phyloP scores from a whole-genome alignment of 2,797 vertebrate species.

The Cuculus canorus region DNA sequence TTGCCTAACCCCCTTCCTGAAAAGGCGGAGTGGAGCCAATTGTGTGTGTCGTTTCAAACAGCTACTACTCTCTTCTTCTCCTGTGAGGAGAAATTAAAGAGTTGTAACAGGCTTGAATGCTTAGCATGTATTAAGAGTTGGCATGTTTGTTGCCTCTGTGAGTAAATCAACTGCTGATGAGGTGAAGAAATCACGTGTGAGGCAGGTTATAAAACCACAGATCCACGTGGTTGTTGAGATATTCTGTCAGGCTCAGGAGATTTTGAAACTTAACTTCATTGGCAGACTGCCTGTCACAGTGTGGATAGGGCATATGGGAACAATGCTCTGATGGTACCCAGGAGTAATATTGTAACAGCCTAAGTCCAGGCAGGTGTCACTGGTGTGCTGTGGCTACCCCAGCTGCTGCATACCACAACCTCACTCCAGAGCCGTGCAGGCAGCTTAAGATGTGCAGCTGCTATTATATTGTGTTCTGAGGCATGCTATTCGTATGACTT shows the following conservation, averaged over 20 bases:
- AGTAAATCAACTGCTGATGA: slow-evolving; percentile 53
- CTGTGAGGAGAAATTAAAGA: not conserved
- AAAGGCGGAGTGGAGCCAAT: not conserved
- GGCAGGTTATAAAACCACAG: slow-evolving; percentile 61
- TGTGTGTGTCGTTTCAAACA: not conserved
- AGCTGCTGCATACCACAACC: not conserved
- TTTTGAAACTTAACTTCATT: slow-evolving; percentile 48
- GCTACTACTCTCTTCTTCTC: not conserved
- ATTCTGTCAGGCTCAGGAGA: slow-evolving; percentile 62
- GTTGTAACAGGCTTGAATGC: not conserved
- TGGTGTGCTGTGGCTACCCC: not conserved
- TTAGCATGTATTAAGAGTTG: slow-evolving; percentile 34
- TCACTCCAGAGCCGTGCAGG: not conserved
- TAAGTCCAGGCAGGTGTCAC: not conserved
- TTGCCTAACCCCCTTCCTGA: not conserved
- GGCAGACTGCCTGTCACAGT: slow-evolving; percentile 22
- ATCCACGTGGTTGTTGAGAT: slow-evolving; percentile 60
- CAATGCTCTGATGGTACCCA: slow-evolving; percentile 12
- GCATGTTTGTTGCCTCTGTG: not conserved
- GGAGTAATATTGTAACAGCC: slow-evolving; percentile 8
- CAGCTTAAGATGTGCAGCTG: not conserved
- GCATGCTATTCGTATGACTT: not conserved
- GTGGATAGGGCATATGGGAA: slow-evolving; percentile 40
- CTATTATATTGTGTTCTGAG: not conserved
- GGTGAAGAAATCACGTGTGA: slow-evolving; percentile 66